Percentiles rank a stretch among this genome's conserved stretches.
phyloP scores from a whole-genome alignment of 2,797 vertebrate genomes.

The Pelodytes ibericus region DNA sequence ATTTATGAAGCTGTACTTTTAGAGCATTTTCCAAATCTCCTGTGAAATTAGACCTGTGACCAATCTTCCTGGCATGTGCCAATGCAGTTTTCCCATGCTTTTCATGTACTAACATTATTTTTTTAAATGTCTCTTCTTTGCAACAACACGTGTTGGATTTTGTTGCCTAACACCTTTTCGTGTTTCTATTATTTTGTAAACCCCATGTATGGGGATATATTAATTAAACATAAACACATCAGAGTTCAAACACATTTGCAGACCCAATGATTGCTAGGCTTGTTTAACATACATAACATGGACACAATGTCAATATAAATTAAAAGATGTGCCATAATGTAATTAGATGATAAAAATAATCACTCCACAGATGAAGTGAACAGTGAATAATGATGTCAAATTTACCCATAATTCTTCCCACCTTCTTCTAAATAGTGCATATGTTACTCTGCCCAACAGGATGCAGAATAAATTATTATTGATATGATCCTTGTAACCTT shows the following conservation, averaged over 20 bases:
- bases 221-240: neutral
- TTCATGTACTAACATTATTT: too few species aligned
- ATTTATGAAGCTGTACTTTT: too few species aligned
- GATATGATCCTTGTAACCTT: neutral
- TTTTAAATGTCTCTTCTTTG: too few species aligned
- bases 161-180: too few species aligned
- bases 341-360: slow-evolving; percentile 1
- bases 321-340: neutral
- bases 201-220: too few species aligned
- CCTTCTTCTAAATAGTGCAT: neutral
- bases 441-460: neutral
- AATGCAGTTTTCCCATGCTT: too few species aligned
- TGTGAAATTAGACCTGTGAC: too few species aligned
- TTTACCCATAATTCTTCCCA: neutral
- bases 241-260: neutral
- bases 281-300: neutral
- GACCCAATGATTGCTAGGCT: neutral
- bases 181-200: too few species aligned
- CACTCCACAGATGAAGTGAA: neutral
- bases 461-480: neutral
- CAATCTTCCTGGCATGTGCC: too few species aligned
- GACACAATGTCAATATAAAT: slow-evolving; percentile 10
- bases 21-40: too few species aligned
- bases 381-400: slow-evolving; percentile 2
- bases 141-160: too few species aligned